Base-by-base conservation (phyloP, 2,888 invertebrate species). In the Stenoptilia bipunctidactyla region DNA sequence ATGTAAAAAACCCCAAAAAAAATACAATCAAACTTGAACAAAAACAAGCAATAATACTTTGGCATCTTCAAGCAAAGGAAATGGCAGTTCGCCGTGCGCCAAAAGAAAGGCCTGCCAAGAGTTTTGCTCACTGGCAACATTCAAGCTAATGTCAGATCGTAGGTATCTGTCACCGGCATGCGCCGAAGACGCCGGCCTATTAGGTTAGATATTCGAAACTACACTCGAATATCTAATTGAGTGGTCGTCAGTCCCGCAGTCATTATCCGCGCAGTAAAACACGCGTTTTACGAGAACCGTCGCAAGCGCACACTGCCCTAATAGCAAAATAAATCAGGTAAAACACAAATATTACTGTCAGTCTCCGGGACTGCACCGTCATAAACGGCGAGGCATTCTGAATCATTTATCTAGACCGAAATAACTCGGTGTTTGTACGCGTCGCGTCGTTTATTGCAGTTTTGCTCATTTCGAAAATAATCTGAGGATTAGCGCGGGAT, bases 311-410 rank as follows among this genome's bases (percentile, higher is more conserved):
- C 48, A 44, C 45, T 49, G 47, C 55, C 52, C 50, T 56, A 55
- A 60, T 55, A 58, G 58, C 53, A 41, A 51, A 52, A 67, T 77
- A 75, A 76, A 76, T 79, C 75, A 77, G 67, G 56, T 58, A 58
- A 56, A 61, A 58, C 63, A 58, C 71, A 68, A 70, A 72, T 71
- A 73, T 72, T 62, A 69, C 61, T 69, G 73, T 69, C 72, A 63
- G 56, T 53, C 40, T 45, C 46, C 51, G 52, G 54, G 55, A 5
- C 20, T 20, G 20, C 20, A 20, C 61, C 66, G 58, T 75, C 75
- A 74, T 75, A 76, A 74, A 69, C 63, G 66, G 50, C 44, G 51
- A 53, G 55, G 57, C 56, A 58, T 61, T 57, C 49, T 58, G 56
- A 50, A 61, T 59, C 58, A 61, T 66, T 66, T 65, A 64, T 64